phyloP scores from a whole-genome alignment of 2,113 vertebrate species.

The Tragelaphus scriptus region DNA sequence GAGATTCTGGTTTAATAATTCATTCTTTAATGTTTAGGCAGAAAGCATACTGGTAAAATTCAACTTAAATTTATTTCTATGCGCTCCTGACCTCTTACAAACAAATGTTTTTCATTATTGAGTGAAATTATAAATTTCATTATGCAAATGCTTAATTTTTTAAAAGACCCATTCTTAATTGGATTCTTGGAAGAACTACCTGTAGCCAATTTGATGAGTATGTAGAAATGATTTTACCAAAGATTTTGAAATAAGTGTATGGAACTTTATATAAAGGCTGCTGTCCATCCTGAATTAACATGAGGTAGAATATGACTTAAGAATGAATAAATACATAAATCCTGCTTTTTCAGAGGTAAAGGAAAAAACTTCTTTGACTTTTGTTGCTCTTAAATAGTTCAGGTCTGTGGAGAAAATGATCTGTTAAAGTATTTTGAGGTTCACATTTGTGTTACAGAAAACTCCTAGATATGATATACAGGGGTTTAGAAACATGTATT shows the following conservation, averaged over 20 bases:
- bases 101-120: not conserved
- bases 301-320: not conserved
- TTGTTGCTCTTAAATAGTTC: not conserved
- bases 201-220: not conserved
- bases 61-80: constrained; percentile 11
- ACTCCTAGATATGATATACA: not conserved
- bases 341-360: not conserved
- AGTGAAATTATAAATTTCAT: constrained; percentile 22
- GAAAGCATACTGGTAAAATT: not conserved
- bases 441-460: constrained; percentile 21
- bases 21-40: not conserved
- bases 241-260: not conserved
- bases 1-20: constrained; percentile 27
- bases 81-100: not conserved
- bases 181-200: not conserved
- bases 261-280: not conserved
- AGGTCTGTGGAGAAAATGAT: not conserved
- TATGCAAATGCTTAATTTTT: not conserved
- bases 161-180: constrained; percentile 31
- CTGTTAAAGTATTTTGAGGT: constrained; percentile 44
- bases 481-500: not conserved
- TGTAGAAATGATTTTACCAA: constrained; percentile 6
- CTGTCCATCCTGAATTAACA: not conserved
- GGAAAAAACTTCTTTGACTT: not conserved
- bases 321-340: constrained; percentile 28